Evolutionary conservation across 92 coral and sea anemone genomes (phyloP).

Genomic region (Heliopora coerulea): DNA sequence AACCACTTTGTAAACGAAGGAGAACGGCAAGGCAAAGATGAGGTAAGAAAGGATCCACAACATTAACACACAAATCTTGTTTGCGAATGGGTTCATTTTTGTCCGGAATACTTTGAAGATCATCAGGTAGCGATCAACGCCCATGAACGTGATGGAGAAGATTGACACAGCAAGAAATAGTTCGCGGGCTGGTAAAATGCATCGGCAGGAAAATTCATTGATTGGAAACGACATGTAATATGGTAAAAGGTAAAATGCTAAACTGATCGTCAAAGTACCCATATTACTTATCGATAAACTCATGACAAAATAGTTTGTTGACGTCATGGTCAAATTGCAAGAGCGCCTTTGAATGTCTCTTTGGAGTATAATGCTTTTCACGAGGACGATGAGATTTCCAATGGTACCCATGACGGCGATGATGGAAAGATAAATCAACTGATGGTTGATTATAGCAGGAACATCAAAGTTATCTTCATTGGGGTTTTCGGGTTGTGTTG

Average conservation of each 20-base stretch:
- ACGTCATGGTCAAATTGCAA: neutral
- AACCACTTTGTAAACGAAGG: neutral
- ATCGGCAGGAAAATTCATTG: neutral
- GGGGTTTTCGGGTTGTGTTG: no score
- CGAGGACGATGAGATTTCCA: neutral
- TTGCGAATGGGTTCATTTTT: neutral
- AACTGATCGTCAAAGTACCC: neutral
- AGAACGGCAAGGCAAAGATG: neutral
- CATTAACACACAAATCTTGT: neutral
- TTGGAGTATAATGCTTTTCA: neutral
- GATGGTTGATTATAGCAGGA: neutral
- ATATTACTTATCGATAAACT: conserved; percentile 2
- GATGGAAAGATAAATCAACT: neutral
- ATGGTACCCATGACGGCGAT: neutral
- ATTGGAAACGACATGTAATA: neutral
- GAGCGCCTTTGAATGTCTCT: neutral
- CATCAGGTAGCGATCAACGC: neutral
- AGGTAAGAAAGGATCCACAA: neutral
- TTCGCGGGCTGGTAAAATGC: neutral
- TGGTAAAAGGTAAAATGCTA: neutral
- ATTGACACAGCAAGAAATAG: neutral
- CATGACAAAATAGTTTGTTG: neutral
- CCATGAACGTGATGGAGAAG: neutral
- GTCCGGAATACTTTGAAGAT: neutral
- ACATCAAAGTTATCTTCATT: neutral